A percentile compares a stretch with the other conserved stretches of the same genome.
These are phyloP conservation scores for Centropyge bicolor DNA, from an alignment of 2,797 vertebrate genomes.

Conservation along the genomic window DNA sequence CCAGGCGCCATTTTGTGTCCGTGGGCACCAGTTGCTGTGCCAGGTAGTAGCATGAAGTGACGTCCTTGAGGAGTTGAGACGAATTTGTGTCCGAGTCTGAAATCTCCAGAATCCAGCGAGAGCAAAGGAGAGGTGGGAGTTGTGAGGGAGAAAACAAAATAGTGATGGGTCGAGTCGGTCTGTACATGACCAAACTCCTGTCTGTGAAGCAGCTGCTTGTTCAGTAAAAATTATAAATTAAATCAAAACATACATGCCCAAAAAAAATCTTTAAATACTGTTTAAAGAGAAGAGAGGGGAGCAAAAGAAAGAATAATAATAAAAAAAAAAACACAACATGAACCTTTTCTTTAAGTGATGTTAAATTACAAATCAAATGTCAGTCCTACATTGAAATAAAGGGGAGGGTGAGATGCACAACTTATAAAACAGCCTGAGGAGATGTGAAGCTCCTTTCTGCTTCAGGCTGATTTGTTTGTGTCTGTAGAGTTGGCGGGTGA, in stretches of 20 bases:
- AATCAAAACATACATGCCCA: slow-evolving; percentile 84
- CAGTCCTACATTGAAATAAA: slow-evolving; percentile 68
- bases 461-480: slow-evolving; percentile 69
- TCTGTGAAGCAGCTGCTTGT: slow-evolving; percentile 81
- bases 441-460: slow-evolving; percentile 58
- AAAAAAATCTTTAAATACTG: slow-evolving; percentile 84
- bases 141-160: background rate
- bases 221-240: slow-evolving; percentile 87
- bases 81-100: slow-evolving; percentile 42
- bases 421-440: slow-evolving; percentile 54
- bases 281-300: slow-evolving; percentile 64
- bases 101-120: slow-evolving; percentile 55
- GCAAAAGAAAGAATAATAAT: slow-evolving; percentile 41
- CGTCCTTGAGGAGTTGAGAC: slow-evolving; percentile 33
- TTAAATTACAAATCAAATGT: slow-evolving; percentile 87
- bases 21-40: slow-evolving; percentile 46
- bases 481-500: slow-evolving; percentile 65
- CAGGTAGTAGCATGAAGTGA: slow-evolving; percentile 72
- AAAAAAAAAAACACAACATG: slow-evolving; percentile 67
- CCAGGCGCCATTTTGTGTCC: slow-evolving; percentile 52
- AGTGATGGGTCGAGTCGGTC: slow-evolving; percentile 55
- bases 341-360: slow-evolving; percentile 80
- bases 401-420: slow-evolving; percentile 35
- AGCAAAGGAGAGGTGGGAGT: slow-evolving; percentile 12
- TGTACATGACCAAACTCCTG: slow-evolving; percentile 56